phyloP scores from a whole-genome alignment of 2,797 vertebrate species.

The Echiichthys vipera region DNA sequence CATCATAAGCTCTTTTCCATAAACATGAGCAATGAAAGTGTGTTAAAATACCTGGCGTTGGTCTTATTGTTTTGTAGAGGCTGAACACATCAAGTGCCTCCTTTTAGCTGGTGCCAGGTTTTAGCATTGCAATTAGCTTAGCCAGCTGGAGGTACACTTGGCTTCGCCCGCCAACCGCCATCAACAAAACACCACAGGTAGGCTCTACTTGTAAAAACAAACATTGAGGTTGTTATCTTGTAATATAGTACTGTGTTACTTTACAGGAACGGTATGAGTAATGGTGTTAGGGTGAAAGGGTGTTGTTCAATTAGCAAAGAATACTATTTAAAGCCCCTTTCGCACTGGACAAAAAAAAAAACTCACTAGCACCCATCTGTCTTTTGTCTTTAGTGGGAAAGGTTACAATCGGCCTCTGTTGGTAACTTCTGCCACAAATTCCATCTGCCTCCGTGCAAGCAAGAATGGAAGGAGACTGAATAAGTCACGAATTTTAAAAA shows the following conservation, averaged over 20 bases:
- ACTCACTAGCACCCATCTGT: too few relatives aligned
- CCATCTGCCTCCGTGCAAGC: too few relatives aligned
- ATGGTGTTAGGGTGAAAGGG: too few relatives aligned
- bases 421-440: too few relatives aligned
- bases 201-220: constrained; percentile 33
- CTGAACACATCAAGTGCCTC: constrained; percentile 14
- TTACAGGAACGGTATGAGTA: neutral
- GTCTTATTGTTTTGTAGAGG: constrained; percentile 28
- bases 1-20: constrained; percentile 83
- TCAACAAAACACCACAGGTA: constrained; percentile 28
- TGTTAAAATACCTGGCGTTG: constrained; percentile 74
- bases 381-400: too few relatives aligned
- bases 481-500: too few relatives aligned
- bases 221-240: neutral
- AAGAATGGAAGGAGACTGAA: too few relatives aligned
- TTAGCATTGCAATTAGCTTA: constrained; percentile 29
- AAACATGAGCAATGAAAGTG: constrained; percentile 80
- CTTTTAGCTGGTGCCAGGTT: constrained; percentile 22
- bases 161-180: constrained; percentile 17
- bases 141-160: constrained; percentile 34
- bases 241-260: constrained; percentile 1
- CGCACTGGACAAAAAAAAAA: too few relatives aligned
- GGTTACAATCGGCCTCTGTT: too few relatives aligned
- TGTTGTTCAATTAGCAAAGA: too few relatives aligned
- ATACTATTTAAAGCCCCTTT: too few relatives aligned